phyloP scores from a whole-genome alignment of 2,113 vertebrate genomes.

The Psilopogon haemacephalus region DNA sequence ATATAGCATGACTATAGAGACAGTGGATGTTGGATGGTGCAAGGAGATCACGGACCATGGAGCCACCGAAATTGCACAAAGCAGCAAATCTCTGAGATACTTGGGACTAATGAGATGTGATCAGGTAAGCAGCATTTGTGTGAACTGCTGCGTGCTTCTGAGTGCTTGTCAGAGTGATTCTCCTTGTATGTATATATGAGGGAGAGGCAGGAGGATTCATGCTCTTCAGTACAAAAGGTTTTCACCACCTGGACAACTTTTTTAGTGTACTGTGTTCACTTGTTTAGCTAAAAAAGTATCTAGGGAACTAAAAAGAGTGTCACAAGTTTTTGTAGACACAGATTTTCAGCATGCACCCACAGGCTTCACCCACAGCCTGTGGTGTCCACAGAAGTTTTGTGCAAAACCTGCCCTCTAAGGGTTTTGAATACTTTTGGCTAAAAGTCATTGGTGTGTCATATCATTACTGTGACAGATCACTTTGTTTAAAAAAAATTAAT shows the following conservation, averaged over 20 bases:
- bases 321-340: neutral
- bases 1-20: conserved; percentile 96
- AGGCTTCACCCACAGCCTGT: neutral
- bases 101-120: conserved; percentile 98
- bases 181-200: neutral
- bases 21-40: conserved; percentile 98
- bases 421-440: neutral
- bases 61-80: conserved; percentile 94
- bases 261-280: neutral
- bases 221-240: neutral
- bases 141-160: neutral
- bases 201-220: neutral
- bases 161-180: neutral
- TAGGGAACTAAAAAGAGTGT: neutral
- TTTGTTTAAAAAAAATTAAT: neutral
- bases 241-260: neutral
- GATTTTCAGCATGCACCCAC: neutral
- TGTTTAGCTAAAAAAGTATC: neutral
- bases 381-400: neutral
- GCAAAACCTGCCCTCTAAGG: neutral
- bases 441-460: neutral
- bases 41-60: conserved; percentile 97
- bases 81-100: conserved; percentile 96
- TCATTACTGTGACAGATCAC: neutral
- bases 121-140: conserved; percentile 82